phyloP scores from a whole-genome alignment of 2,113 vertebrate genomes.

The chimpanzee (Pan troglodytes) region NHGRI_mPanTro3-v2.1_pri NC_072413.2:52166001-52166500 shows the following conservation, averaged over 20 bases:
- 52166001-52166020: background rate
- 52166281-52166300: background rate
- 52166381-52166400: conserved; percentile 1
- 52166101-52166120: background rate
- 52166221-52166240: background rate
- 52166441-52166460: background rate
- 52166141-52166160: background rate
- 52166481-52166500: conserved; percentile 1
- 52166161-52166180: background rate
- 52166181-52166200: background rate
- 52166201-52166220: background rate
- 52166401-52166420: conserved; percentile 31
- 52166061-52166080: background rate
- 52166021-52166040: background rate
- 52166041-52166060: background rate
- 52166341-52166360: conserved; percentile 7
- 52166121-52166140: background rate
- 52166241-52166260: background rate
- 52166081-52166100: background rate
- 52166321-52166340: background rate
- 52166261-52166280: background rate
- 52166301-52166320: conserved; percentile 18
- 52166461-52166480: background rate
- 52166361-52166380: background rate
- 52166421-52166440: background rate